Percentiles rank a stretch among this genome's conserved stretches.
Evolutionary conservation across 2,113 vertebrate genomes (phyloP).

Genomic region (Myiopsitta monachus): DNA sequence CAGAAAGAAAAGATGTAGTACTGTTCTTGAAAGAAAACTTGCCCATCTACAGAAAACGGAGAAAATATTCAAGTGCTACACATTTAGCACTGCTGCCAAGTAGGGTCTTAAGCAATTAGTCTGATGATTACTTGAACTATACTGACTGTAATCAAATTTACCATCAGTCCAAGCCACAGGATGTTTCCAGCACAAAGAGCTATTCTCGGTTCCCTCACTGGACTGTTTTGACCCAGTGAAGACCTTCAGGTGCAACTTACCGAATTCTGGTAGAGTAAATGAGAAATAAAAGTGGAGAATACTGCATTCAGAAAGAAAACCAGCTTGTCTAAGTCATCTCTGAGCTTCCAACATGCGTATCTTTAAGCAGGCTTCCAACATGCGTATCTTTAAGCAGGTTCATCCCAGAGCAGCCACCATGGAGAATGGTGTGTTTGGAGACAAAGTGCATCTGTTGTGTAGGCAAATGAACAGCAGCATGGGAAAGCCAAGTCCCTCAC

Average conservation of each 20-base stretch:
- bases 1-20: constrained; percentile 31
- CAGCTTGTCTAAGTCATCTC: not conserved
- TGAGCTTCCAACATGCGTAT: not conserved
- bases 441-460: not conserved
- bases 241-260: not conserved
- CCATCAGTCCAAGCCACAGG: not conserved
- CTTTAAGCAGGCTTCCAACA: not conserved
- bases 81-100: not conserved
- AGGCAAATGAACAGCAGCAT: not conserved
- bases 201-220: not conserved
- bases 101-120: not conserved
- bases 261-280: not conserved
- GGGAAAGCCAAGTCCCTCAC: not conserved
- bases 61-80: not conserved
- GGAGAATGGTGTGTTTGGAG: not conserved
- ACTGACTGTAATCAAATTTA: not conserved
- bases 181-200: not conserved
- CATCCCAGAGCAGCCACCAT: not conserved
- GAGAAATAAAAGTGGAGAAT: not conserved
- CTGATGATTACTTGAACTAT: not conserved
- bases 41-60: not conserved
- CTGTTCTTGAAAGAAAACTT: constrained; percentile 6
- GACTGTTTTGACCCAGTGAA: not conserved
- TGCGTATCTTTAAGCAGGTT: not conserved
- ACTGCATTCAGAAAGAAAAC: not conserved